Evolutionary conservation across 2,888 invertebrate genomes (phyloP), one percentile per base, ranked within the genome.

Genomic region (Agonopterix alstromeriana): DNA sequence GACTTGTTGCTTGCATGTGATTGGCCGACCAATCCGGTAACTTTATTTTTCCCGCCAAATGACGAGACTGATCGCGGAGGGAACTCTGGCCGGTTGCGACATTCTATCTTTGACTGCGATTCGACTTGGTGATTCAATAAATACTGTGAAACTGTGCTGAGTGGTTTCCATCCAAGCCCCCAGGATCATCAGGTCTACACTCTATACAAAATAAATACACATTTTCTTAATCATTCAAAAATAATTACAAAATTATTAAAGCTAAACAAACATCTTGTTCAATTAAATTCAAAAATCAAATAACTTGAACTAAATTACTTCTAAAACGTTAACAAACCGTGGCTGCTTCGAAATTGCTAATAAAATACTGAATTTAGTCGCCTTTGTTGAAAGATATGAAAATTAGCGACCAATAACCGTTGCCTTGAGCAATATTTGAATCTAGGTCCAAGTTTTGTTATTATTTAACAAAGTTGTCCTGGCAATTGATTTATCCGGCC

Each of bases 171-270:
- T n/a, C n/a, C n/a, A n/a, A n/a, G n/a, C n/a, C n/a, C n/a, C n/a
- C n/a, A n/a, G n/a, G n/a, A n/a, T n/a, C n/a, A n/a, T n/a, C n/a
- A n/a, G n/a, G n/a, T n/a, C n/a, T n/a, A n/a, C n/a, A n/a, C n/a
- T n/a, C 38, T 40, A 9, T 50, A 53, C 40, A 53, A 53, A 53
- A 50, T 53, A 52, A 50, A 56, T 53, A 57, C 48, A 48, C 49
- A 48, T 46, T 17, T 10, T 45, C 48, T 52, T 45, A 54, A 17
- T 17, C 27, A 38, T 38, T 54, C 48, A 47, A 57, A 57, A 58
- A 54, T 14, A 36, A 43, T 52, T 54, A 60, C 10, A 38, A 45
- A 55, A 57, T 49, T 51, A 51, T 53, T 52, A 49, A 58, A 57
- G 53, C 55, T 36, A 36, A 45, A 51, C 38, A n/a, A 38, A 38